These are phyloP conservation scores for Orchestia grillus DNA, from an alignment of 1,140 invertebrate genomes.

Conservation along the genomic window DNA sequence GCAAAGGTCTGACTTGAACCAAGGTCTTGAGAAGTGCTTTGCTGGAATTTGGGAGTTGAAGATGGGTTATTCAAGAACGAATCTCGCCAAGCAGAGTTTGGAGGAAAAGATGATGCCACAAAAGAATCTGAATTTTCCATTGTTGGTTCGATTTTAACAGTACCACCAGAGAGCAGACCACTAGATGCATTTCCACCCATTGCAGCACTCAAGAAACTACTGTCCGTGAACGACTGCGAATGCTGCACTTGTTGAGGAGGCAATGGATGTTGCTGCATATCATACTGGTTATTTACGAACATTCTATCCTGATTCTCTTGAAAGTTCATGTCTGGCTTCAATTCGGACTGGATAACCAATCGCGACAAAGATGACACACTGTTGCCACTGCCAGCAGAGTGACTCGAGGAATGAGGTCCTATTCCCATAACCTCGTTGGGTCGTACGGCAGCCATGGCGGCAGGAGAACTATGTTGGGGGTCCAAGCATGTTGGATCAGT, in stretches of 20 bases:
- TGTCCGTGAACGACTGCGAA: slow-evolving; percentile 38
- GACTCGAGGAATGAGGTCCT: slow-evolving; percentile 8
- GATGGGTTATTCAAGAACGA: background rate
- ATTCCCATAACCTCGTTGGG: slow-evolving; percentile 65
- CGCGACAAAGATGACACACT: slow-evolving; percentile 23
- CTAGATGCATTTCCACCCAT: background rate
- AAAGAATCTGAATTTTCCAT: slow-evolving; percentile 21
- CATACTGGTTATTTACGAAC: background rate
- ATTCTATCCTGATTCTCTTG: background rate
- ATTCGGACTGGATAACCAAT: slow-evolving; percentile 15
- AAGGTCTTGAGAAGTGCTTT: background rate
- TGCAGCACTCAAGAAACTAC: slow-evolving; percentile 1
- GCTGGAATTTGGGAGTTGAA: background rate
- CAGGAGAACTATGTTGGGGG: slow-evolving; percentile 63
- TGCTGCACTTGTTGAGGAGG: background rate
- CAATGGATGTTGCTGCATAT: background rate
- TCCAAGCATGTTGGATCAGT: slow-evolving; percentile 55
- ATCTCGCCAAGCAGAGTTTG: slow-evolving; percentile 5
- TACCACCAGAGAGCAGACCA: slow-evolving; percentile 19
- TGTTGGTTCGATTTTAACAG: slow-evolving; percentile 43
- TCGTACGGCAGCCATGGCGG: slow-evolving; percentile 63
- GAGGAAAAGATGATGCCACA: slow-evolving; percentile 30
- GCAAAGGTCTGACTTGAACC: background rate
- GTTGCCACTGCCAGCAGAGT: slow-evolving; percentile 24
- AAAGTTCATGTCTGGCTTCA: slow-evolving; percentile 43